A percentile compares a stretch with the other conserved stretches of the same genome.
Evolutionary conservation across 2,888 invertebrate genomes (phyloP).

Genomic region (Orthosia cruda): DNA sequence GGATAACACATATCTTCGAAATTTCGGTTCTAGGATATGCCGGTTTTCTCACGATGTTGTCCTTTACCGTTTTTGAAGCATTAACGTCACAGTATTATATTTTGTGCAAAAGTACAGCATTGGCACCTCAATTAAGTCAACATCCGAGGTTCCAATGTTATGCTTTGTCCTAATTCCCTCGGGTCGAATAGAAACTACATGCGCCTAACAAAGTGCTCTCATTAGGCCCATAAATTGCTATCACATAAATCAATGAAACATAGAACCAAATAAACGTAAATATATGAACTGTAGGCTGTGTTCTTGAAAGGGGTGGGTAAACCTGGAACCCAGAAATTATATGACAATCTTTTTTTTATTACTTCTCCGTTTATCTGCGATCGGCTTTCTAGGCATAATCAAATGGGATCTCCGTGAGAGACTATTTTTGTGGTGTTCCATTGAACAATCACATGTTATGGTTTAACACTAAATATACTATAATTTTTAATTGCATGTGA

Average conservation of each 20-base stretch:
- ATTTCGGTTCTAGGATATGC: no score
- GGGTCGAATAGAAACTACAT: conserved; percentile 52
- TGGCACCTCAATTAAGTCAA: conserved; percentile 46
- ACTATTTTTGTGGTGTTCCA: no score
- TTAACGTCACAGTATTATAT: not conserved
- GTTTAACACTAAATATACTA: no score
- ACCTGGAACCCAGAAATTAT: not conserved
- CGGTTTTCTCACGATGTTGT: no score
- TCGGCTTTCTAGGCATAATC: no score
- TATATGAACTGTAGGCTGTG: not conserved
- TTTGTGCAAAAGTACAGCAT: conserved; percentile 29
- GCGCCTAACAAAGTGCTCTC: conserved; percentile 52
- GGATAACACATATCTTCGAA: no score
- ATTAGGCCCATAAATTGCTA: conserved; percentile 47
- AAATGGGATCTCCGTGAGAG: no score
- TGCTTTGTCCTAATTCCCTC: conserved; percentile 28
- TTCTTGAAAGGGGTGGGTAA: not conserved
- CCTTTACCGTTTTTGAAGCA: no score
- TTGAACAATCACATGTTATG: no score
- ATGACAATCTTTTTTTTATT: no score
- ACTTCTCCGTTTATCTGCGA: no score
- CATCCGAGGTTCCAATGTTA: conserved; percentile 28
- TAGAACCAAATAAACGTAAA: conserved; percentile 25
- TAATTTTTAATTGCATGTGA: no score
- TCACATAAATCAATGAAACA: conserved; percentile 33